These are phyloP conservation scores for Paradoxurus hermaphroditus DNA, from an alignment of 2,113 vertebrate genomes.

Conservation along the genomic window DNA sequence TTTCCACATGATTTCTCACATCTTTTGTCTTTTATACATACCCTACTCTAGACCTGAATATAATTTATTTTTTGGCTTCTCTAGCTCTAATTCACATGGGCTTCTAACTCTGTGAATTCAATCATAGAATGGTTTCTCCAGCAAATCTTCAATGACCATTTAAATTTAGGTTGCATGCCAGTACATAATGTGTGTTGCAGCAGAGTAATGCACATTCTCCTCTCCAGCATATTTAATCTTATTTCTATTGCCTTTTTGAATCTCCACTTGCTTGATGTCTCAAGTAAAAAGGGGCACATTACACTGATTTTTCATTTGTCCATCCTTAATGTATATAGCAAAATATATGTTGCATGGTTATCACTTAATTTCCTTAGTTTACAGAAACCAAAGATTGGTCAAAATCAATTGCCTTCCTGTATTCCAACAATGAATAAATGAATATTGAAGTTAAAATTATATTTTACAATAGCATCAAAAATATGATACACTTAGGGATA, in stretches of 20 bases:
- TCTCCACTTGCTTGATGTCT: neutral
- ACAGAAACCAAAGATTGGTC: neutral
- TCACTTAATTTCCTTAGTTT: neutral
- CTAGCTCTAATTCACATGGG: neutral
- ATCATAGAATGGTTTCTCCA: slow-evolving; percentile 2
- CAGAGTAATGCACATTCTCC: neutral
- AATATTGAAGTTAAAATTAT: neutral
- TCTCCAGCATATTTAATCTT: neutral
- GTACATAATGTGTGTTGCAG: neutral
- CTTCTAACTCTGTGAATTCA: neutral
- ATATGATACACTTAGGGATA: neutral
- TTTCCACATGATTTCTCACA: neutral
- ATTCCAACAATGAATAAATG: neutral
- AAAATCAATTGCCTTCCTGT: neutral
- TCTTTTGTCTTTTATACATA: neutral
- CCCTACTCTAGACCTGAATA: neutral
- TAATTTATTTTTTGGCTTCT: neutral
- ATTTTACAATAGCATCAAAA: neutral
- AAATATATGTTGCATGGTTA: neutral
- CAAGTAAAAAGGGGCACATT: neutral
- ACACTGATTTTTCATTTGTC: neutral
- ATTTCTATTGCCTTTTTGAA: neutral
- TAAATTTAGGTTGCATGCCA: neutral
- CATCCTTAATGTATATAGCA: neutral
- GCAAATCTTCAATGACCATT: neutral